These are phyloP conservation scores for Litocranius walleri DNA, from an alignment of 2,113 vertebrate genomes.

Conservation along the genomic window DNA sequence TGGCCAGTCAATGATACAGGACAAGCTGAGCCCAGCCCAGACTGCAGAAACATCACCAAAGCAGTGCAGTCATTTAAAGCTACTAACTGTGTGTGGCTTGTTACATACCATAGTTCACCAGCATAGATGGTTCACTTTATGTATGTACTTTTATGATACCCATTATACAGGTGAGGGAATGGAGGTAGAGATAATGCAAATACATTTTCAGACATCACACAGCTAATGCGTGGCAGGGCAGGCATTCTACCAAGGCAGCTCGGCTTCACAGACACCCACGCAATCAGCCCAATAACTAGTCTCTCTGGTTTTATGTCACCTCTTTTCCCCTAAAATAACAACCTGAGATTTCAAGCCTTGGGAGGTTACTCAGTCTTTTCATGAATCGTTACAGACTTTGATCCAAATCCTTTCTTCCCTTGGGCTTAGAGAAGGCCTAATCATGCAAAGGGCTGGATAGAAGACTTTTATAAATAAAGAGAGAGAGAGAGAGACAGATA, in stretches of 20 bases:
- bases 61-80: background rate
- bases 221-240: background rate
- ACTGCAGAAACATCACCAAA: background rate
- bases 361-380: background rate
- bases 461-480: background rate
- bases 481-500: background rate
- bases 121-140: background rate
- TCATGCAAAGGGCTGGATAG: background rate
- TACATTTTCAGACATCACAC: background rate
- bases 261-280: fast-evolving
- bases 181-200: background rate
- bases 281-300: background rate
- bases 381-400: background rate
- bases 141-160: background rate
- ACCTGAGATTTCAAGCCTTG: background rate
- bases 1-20: background rate
- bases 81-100: background rate
- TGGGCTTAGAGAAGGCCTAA: background rate
- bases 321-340: background rate
- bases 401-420: background rate
- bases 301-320: background rate
- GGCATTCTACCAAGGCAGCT: background rate
- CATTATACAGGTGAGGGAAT: background rate
- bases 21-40: background rate
- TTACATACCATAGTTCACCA: background rate